Evolutionary conservation across 1,140 invertebrate genomes (phyloP).

Genomic region (Neoseiulus cucumeris): DNA sequence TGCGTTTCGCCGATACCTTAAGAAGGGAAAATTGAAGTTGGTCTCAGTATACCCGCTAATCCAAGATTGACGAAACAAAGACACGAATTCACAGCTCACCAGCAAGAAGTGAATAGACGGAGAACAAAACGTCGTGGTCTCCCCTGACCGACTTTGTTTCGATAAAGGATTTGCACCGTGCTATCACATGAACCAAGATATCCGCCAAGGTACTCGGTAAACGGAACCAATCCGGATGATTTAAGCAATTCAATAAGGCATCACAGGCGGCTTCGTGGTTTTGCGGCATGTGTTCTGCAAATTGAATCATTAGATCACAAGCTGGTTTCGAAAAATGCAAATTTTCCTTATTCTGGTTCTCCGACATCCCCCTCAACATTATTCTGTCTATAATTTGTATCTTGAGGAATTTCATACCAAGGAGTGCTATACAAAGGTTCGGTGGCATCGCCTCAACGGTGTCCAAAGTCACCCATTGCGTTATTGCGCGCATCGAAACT

Average conservation of each 20-base stretch:
- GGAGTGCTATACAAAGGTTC: background rate
- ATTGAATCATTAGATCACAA: background rate
- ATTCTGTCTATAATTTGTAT: background rate
- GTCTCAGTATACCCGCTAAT: background rate
- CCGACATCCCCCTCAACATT: too few relatives aligned
- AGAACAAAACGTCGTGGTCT: background rate
- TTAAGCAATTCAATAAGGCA: background rate
- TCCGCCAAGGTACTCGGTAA: background rate
- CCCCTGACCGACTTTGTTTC: background rate
- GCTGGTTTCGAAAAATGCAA: background rate
- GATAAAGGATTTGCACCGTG: background rate
- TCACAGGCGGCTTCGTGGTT: background rate
- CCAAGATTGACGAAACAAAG: background rate
- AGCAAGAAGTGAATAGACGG: background rate
- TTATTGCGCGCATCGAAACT: background rate
- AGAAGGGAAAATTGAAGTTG: background rate
- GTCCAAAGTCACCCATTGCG: background rate
- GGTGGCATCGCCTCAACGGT: background rate
- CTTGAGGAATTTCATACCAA: background rate
- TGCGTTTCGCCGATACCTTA: background rate
- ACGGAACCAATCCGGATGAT: background rate
- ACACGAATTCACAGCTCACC: background rate
- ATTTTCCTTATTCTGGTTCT: too few relatives aligned
- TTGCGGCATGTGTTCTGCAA: background rate
- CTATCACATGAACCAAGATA: background rate